Evolutionary conservation across 2,888 invertebrate species (phyloP).

Genomic region (Pammene aurita): DNA sequence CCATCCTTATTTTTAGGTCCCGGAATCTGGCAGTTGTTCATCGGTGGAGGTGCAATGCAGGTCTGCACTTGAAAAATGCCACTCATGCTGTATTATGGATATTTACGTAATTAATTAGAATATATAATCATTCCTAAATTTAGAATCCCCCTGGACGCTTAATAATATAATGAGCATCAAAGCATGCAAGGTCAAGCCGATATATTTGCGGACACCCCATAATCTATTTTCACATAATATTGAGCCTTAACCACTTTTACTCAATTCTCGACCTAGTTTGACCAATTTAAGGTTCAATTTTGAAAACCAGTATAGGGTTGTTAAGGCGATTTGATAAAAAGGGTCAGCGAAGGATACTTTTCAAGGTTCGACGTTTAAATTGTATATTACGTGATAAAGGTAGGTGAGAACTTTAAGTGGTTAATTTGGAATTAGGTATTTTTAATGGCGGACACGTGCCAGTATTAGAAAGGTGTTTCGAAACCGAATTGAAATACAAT

Average conservation of each 20-base stretch:
- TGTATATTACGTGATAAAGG: constrained; percentile 5
- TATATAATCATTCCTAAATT: too few species aligned
- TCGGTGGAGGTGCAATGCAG: too few species aligned
- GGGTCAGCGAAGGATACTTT: constrained; percentile 9
- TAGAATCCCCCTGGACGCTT: too few species aligned
- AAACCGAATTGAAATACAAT: too few species aligned
- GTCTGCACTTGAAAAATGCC: too few species aligned
- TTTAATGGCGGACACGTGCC: too few species aligned
- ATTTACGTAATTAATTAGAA: too few species aligned
- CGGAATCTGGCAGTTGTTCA: too few species aligned
- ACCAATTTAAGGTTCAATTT: background rate
- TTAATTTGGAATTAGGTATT: background rate
- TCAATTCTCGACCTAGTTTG: background rate
- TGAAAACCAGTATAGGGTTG: background rate
- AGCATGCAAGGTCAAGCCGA: constrained; percentile 17
- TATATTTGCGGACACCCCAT: constrained; percentile 26
- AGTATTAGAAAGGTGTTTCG: too few species aligned
- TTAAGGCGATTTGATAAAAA: constrained; percentile 7
- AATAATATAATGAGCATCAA: background rate
- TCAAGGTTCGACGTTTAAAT: constrained; percentile 13
- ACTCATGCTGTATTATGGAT: too few species aligned
- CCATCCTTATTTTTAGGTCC: too few species aligned
- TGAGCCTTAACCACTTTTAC: background rate
- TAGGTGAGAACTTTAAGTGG: constrained; percentile 5
- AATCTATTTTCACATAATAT: constrained; percentile 27